These are phyloP conservation scores for Macropis europaea DNA, from an alignment of 2,888 invertebrate species.

Conservation along the genomic window DNA sequence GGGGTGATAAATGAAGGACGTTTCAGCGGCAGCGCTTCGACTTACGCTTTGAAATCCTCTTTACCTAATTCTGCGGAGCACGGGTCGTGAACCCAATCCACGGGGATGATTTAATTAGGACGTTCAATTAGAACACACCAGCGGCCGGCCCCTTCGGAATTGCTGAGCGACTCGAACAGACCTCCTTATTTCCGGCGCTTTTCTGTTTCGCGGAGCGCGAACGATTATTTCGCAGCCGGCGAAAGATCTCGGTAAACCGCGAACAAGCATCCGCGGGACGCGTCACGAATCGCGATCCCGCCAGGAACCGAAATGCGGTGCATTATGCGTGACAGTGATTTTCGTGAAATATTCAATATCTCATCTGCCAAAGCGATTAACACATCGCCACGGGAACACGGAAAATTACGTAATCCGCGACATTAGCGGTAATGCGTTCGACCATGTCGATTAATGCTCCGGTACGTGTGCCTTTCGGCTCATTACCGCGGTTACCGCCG, in stretches of 20 bases:
- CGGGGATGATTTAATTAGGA: conserved; percentile 43
- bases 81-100: conserved; percentile 18
- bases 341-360: conserved; percentile 46
- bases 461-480: conserved; percentile 6
- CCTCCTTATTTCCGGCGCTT: conserved; percentile 20
- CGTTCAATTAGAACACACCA: conserved; percentile 46
- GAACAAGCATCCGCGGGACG: neutral
- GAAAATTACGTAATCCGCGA: conserved; percentile 43
- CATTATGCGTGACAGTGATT: conserved; percentile 29
- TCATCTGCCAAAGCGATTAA: conserved; percentile 37
- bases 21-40: conserved; percentile 2
- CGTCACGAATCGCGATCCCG: neutral
- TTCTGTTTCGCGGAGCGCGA: neutral
- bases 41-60: conserved; percentile 24
- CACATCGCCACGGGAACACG: conserved; percentile 20
- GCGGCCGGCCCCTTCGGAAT: conserved; percentile 18
- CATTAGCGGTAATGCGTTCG: conserved; percentile 45
- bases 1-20: conserved; percentile 17
- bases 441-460: conserved; percentile 32
- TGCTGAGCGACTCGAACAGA: conserved; percentile 12
- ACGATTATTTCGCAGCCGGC: neutral
- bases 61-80: conserved; percentile 23
- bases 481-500: conserved; percentile 5
- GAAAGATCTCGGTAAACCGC: conserved; percentile 17
- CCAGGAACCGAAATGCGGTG: neutral